phyloP scores from a whole-genome alignment of 2,797 vertebrate genomes.

The Danio albolineatus region DNA sequence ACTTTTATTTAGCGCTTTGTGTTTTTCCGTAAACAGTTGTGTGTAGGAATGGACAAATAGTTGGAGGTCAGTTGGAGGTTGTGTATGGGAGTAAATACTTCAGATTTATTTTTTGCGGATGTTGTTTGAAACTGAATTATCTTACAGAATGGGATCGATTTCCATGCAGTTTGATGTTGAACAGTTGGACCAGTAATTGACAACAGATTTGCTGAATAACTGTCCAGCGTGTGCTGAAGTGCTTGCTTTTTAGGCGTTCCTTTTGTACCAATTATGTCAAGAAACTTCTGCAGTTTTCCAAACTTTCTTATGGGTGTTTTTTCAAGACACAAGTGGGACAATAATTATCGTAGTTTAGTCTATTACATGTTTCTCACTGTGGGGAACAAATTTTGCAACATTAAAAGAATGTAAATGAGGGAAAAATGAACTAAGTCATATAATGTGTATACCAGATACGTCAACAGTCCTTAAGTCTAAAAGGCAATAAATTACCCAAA shows the following conservation, averaged over 20 bases:
- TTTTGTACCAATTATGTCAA: not conserved
- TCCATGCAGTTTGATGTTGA: not conserved
- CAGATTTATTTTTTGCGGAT: not conserved
- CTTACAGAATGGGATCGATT: not conserved
- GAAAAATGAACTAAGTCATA: too few relatives aligned
- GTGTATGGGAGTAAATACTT: too few relatives aligned
- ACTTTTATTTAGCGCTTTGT: not conserved
- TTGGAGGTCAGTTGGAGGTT: not conserved
- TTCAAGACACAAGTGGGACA: not conserved
- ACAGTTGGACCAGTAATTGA: constrained; percentile 7
- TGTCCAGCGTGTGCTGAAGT: not conserved
- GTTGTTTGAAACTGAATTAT: constrained; percentile 9
- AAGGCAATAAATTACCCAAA: too few relatives aligned
- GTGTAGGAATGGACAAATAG: constrained; percentile 1
- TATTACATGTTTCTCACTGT: not conserved
- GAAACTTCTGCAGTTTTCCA: not conserved
- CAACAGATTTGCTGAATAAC: constrained; percentile 8
- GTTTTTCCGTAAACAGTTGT: not conserved
- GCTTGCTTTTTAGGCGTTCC: constrained; percentile 4
- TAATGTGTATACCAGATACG: too few relatives aligned
- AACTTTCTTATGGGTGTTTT: constrained; percentile 2
- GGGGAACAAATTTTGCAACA: too few relatives aligned
- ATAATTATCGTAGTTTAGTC: not conserved
- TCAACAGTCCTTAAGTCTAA: too few relatives aligned
- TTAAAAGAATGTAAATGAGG: too few relatives aligned